These are phyloP conservation scores for Acronicta leporina DNA, from an alignment of 2,888 invertebrate genomes.

Conservation along the genomic window DNA sequence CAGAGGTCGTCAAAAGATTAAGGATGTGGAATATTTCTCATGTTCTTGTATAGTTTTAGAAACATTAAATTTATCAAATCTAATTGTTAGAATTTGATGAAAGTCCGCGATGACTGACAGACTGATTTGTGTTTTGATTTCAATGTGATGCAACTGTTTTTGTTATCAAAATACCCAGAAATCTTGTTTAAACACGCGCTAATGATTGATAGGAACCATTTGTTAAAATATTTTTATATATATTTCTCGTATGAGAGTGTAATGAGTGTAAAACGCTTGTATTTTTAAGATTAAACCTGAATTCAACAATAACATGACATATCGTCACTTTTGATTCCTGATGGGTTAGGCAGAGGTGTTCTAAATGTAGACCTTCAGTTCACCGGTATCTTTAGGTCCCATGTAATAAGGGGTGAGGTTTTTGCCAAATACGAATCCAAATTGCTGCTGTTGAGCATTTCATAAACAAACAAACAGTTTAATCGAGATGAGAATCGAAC, in stretches of 20 bases:
- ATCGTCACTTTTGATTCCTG: no score
- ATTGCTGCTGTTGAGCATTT: no score
- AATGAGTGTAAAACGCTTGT: conserved; percentile 30
- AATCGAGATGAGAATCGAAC: no score
- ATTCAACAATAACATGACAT: neutral
- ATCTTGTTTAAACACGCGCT: conserved; percentile 26
- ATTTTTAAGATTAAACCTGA: conserved; percentile 23
- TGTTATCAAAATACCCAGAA: conserved; percentile 54
- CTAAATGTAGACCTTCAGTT: no score
- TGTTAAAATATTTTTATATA: conserved; percentile 49
- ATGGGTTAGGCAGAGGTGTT: no score
- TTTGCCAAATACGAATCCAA: no score
- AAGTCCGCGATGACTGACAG: conserved; percentile 35
- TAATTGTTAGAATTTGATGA: conserved; percentile 21
- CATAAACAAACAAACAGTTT: no score
- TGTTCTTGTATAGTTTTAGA: conserved; percentile 9
- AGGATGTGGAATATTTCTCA: no score
- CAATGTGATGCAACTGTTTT: conserved; percentile 52
- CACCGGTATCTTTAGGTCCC: no score
- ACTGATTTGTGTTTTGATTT: conserved; percentile 51
- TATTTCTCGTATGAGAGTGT: conserved; percentile 30
- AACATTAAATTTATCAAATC: conserved; percentile 20
- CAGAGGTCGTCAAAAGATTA: no score
- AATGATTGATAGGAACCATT: conserved; percentile 56
- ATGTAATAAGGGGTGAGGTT: no score